Evolutionary conservation across 2,797 vertebrate species (phyloP), one percentile per base, ranked within the genome.

Genomic region (Ambastaia sidthimunki): DNA sequence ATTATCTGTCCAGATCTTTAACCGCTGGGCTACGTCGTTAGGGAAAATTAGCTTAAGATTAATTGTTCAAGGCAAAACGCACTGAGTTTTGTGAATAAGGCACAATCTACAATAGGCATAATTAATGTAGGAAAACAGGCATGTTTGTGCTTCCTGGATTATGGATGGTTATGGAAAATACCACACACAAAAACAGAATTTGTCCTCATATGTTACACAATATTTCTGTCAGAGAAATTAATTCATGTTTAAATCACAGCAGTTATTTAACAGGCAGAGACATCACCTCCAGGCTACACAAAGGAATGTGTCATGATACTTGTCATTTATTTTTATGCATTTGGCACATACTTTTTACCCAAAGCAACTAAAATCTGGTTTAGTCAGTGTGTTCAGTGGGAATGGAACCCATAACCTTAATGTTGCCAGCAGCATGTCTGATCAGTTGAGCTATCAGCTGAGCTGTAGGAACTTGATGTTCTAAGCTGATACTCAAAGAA

Each of bases 401-500:
- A 57, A 57, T 57, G 10, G 4, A 57, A 57, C 10, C 19, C 12
- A 25, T 25, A 23, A 25, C 3, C 21, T 21, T 59, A 23, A 23
- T 12, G 9, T 57, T 57, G 21, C 55, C 21, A 19, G 55, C 21
- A 21, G 21, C 10, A 57, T 62, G 13, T 25, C 28, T 16, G 1
- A 16, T 48, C 47, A 48, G 12, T 48, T 48, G 15, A 60, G 57
- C 13, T 60, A 25, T 1, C 41, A 44, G 41, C 10, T 44, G 9
- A 44, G 41, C 41, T 44, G 1, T 25, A 31, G 25, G 16, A 28
- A 60, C 59, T 28, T 19, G 3, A 5, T 25, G 57, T 54, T 78
- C 69, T 79, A 69, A 55, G 59, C 16, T 72, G 37, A 25, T 3
- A 79, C 31, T 72, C 55, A 65, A 65, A 21, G 31, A 71, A 10